These are phyloP conservation scores for Hipparchia sbordonii DNA, from an alignment of 2,888 invertebrate species.

Conservation along the genomic window DNA sequence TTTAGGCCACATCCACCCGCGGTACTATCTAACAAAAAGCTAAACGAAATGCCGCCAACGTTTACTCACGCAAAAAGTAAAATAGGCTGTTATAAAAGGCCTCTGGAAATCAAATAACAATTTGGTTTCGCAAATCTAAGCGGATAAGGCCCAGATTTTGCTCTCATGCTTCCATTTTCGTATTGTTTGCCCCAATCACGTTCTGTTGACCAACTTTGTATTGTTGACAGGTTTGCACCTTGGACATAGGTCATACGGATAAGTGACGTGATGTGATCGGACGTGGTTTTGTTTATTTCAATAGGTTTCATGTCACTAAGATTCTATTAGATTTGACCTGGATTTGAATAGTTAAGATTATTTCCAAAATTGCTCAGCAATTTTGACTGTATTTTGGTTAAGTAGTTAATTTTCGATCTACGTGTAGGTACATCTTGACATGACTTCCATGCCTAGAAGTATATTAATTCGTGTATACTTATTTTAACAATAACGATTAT, in stretches of 20 bases:
- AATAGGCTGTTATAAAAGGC: constrained; percentile 10
- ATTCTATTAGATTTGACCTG: neutral
- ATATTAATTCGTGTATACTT: too few relatives aligned
- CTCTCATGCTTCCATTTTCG: constrained; percentile 24
- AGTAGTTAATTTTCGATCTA: too few relatives aligned
- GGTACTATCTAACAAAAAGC: neutral
- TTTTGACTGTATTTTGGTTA: too few relatives aligned
- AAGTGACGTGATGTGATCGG: neutral
- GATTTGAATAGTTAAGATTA: too few relatives aligned
- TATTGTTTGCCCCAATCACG: constrained; percentile 25
- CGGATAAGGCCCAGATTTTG: constrained; percentile 29
- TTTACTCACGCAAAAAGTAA: constrained; percentile 3
- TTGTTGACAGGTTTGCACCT: constrained; percentile 5
- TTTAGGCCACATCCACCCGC: too few relatives aligned
- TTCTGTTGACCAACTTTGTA: constrained; percentile 24
- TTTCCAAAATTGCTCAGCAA: too few relatives aligned
- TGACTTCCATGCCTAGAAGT: too few relatives aligned
- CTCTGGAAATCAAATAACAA: constrained; percentile 28
- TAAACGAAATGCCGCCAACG: constrained; percentile 2
- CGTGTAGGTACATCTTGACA: too few relatives aligned
- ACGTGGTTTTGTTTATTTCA: neutral
- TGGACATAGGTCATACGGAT: neutral
- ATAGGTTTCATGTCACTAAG: neutral
- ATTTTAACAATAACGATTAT: too few relatives aligned
- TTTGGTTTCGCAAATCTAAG: constrained; percentile 24